phyloP scores from a whole-genome alignment of 2,888 invertebrate genomes.

The Perizoma flavofasciatum region DNA sequence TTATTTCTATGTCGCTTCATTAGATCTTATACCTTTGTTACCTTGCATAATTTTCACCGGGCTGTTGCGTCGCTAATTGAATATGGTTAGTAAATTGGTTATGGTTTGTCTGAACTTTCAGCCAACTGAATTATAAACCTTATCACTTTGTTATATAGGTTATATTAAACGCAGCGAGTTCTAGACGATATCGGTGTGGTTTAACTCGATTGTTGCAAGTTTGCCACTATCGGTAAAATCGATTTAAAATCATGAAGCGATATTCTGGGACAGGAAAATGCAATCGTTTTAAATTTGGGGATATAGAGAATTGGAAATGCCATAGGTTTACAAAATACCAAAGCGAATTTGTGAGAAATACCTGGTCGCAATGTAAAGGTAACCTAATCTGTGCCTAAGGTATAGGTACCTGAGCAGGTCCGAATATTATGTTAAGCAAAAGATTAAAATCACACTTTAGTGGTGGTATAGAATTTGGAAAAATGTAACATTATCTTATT shows the following conservation, averaged over 20 bases:
- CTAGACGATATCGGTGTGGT: constrained; percentile 27
- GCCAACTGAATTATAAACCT: constrained; percentile 28
- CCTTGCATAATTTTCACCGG: constrained; percentile 37
- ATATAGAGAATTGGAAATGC: too few relatives aligned
- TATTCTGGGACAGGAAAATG: too few relatives aligned
- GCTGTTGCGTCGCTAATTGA: constrained; percentile 51
- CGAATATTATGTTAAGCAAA: too few relatives aligned
- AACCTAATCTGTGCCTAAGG: too few relatives aligned
- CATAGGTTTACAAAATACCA: too few relatives aligned
- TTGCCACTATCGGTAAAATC: constrained; percentile 7
- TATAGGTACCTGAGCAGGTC: too few relatives aligned
- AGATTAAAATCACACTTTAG: too few relatives aligned
- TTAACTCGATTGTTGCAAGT: constrained; percentile 19
- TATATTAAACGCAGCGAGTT: constrained; percentile 7
- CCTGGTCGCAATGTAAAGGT: too few relatives aligned
- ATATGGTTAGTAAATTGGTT: constrained; percentile 52
- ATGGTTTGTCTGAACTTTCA: constrained; percentile 23
- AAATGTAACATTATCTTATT: too few relatives aligned
- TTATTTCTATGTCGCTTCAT: constrained; percentile 13
- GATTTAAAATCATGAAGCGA: not conserved
- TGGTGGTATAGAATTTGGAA: too few relatives aligned
- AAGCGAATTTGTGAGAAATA: too few relatives aligned
- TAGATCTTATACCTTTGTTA: constrained; percentile 31
- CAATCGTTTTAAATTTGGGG: too few relatives aligned
- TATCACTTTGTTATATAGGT: constrained; percentile 23